Percentiles rank a stretch among this genome's conserved stretches.
These are phyloP conservation scores for Lucifuga dentata DNA, from an alignment of 2,113 vertebrate species.

Conservation along the genomic window DNA sequence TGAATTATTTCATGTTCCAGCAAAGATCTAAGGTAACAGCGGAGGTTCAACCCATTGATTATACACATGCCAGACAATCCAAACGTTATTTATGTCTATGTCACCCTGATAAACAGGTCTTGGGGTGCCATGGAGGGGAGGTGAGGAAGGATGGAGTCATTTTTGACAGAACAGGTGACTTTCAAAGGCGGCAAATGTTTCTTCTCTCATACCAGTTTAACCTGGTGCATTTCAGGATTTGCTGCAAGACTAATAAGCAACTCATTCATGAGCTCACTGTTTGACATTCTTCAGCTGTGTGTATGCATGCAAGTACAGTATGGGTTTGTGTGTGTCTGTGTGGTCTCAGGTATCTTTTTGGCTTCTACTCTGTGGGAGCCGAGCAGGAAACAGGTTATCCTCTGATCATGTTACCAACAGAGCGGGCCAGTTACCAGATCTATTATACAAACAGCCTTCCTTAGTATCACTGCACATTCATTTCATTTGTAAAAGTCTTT, in stretches of 20 bases:
- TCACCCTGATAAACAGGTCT: constrained; percentile 5
- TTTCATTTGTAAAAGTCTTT: background rate
- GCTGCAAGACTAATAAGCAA: background rate
- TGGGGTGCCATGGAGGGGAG: background rate
- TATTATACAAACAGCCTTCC: constrained; percentile 13
- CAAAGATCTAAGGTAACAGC: no score
- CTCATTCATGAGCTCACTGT: background rate
- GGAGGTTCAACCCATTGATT: background rate
- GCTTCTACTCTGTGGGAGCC: constrained; percentile 25
- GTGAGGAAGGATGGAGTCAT: background rate
- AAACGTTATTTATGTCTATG: background rate
- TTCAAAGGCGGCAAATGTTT: constrained; percentile 14
- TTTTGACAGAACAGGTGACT: no score
- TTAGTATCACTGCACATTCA: background rate
- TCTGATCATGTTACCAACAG: constrained; percentile 46
- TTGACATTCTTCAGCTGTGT: no score
- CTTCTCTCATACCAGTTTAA: constrained; percentile 9
- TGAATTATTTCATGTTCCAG: no score
- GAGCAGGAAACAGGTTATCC: constrained; percentile 42
- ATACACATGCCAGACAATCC: constrained; percentile 8
- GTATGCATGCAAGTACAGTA: background rate
- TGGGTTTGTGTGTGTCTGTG: background rate
- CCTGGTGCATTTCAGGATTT: background rate
- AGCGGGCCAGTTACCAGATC: constrained; percentile 5
- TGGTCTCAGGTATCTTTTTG: constrained; percentile 44